A percentile compares a stretch with the other conserved stretches of the same genome.
phyloP scores from a whole-genome alignment of 2,797 vertebrate species.

The Xiphophorus birchmanni region DNA sequence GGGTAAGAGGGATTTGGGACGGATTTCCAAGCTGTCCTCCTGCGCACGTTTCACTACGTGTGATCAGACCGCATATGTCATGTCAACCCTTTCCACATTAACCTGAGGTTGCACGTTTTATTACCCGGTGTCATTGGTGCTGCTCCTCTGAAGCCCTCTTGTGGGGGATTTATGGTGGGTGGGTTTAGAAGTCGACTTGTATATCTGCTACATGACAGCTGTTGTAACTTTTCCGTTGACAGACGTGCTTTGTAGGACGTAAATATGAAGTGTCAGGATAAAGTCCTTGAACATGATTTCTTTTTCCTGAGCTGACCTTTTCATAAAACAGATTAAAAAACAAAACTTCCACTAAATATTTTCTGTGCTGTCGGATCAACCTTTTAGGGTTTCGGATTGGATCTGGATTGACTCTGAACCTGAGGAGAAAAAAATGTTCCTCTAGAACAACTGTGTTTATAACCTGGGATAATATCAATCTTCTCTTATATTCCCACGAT shows the following conservation, averaged over 20 bases:
- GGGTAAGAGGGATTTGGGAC: constrained; percentile 38
- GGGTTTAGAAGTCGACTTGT: constrained; percentile 41
- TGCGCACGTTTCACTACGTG: constrained; percentile 46
- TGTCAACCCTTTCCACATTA: constrained; percentile 52
- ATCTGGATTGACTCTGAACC: constrained; percentile 3
- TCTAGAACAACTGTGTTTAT: constrained; percentile 41
- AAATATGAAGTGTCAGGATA: constrained; percentile 18
- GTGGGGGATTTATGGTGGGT: constrained; percentile 41
- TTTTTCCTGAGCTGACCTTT: constrained; percentile 1
- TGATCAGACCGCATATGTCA: constrained; percentile 53
- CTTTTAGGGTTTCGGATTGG: neutral
- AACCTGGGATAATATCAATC: constrained; percentile 39
- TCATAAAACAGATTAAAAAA: neutral
- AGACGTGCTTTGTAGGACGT: constrained; percentile 21
- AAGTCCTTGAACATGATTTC: constrained; percentile 7
- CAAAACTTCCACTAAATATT: neutral
- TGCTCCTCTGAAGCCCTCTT: constrained; percentile 49
- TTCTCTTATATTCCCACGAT: constrained; percentile 47
- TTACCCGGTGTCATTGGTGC: constrained; percentile 25
- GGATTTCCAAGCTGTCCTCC: constrained; percentile 18
- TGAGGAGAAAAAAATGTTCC: constrained; percentile 18
- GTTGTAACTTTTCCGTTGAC: constrained; percentile 29
- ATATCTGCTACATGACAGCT: constrained; percentile 47
- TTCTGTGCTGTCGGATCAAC: neutral
- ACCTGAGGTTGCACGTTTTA: constrained; percentile 39